These are phyloP conservation scores for Amazona ochrocephala DNA, from an alignment of 2,797 vertebrate species.

Conservation along the genomic window DNA sequence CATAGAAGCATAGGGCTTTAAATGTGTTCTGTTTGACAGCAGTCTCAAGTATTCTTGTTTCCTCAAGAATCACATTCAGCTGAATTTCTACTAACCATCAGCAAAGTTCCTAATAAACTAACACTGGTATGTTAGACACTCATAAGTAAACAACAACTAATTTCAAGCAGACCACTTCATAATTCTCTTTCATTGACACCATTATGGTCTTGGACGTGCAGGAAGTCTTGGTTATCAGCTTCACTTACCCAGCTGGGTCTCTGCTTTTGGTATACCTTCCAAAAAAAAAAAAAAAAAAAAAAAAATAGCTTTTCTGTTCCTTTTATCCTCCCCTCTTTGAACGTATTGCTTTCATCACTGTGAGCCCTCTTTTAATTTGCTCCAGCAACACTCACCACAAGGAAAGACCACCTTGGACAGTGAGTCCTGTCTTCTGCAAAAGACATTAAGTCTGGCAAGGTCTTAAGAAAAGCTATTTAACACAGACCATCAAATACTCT, in stretches of 20 bases:
- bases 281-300: neutral
- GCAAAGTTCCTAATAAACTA: neutral
- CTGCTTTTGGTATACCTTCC: neutral
- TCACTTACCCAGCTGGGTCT: neutral
- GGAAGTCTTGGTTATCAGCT: neutral
- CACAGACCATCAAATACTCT: neutral
- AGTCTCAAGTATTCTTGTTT: neutral
- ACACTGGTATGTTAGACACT: neutral
- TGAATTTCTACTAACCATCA: neutral
- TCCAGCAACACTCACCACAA: neutral
- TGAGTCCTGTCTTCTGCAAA: neutral
- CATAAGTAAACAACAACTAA: neutral
- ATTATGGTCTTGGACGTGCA: neutral
- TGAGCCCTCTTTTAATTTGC: neutral
- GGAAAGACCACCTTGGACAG: neutral
- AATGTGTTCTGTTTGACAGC: neutral
- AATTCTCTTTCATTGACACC: neutral
- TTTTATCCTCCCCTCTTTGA: neutral
- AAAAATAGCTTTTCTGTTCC: neutral
- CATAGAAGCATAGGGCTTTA: neutral
- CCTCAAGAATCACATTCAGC: neutral
- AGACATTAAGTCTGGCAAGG: neutral
- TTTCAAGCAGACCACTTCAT: neutral
- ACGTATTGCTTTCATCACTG: neutral
- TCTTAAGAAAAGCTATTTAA: neutral